Evolutionary conservation across 1,140 invertebrate genomes (phyloP).

Genomic region (Paraescarpia echinospica): DNA sequence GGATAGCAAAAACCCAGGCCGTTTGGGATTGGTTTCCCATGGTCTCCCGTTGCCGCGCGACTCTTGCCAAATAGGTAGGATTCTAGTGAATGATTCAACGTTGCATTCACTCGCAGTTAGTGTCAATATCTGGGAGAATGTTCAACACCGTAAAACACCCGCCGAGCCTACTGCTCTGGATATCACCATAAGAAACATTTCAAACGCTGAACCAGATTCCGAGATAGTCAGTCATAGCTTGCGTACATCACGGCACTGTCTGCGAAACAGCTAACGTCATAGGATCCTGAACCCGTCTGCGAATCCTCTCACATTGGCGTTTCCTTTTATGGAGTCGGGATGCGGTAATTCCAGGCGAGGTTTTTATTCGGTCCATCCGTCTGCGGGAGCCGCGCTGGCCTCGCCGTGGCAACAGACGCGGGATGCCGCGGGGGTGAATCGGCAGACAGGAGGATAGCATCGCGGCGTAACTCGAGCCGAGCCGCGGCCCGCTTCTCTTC

Average conservation of each 20-base stretch:
- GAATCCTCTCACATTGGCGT: background rate
- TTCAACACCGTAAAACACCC: background rate
- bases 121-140: background rate
- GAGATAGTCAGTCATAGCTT: background rate
- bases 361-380: background rate
- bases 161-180: no score
- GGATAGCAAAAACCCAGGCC: background rate
- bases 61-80: slow-evolving; percentile 66
- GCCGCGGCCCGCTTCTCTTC: background rate
- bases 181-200: background rate
- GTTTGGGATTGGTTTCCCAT: background rate
- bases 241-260: background rate
- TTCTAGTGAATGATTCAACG: slow-evolving; percentile 96
- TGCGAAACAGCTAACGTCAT: background rate
- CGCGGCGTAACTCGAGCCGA: background rate
- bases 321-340: background rate
- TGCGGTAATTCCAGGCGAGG: background rate
- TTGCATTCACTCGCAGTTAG: slow-evolving; percentile 56
- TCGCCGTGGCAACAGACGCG: background rate
- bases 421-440: background rate
- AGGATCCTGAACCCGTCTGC: background rate
- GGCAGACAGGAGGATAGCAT: background rate
- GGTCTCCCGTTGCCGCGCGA: background rate
- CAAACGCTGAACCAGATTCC: background rate
- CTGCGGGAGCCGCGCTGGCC: background rate